Evolutionary conservation across 2,888 invertebrate genomes (phyloP), one percentile per base, ranked within the genome.

Genomic region (Drosophila mulleri): DNA sequence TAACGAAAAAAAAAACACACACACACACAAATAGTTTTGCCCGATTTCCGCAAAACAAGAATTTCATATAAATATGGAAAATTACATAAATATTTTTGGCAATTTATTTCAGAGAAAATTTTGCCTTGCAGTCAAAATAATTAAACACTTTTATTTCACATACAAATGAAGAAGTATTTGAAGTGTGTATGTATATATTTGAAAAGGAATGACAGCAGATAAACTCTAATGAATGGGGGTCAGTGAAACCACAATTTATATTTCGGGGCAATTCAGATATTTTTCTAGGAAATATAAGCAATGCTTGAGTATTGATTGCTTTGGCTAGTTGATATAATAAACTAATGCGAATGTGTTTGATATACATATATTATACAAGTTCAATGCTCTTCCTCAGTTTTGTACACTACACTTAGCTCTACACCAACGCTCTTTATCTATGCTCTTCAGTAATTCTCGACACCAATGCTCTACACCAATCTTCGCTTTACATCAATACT

Each of bases 81-180:
- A 45, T 12, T 54, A 26, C 9, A 26, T 16, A 26, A 14, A 45
- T 16, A 23, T 45, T 67, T 68, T 32, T 18, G 18, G 29, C 0
- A 67, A 75, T 39, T 53, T 53, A 72, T 67, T 67, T 56, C 32
- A 53, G 37, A 20, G 23, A 16, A 44, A 59, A 53, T 53, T 65
- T 66, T 23, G 42, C 70, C 56, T 42, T 14, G 29, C 39, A 37
- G 41, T 52, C 54, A 41, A 41, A 41, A 54, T 41, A 41, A 41
- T 54, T 54, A 39, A 39, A 39, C 53, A 53, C 23, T 26, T n/a
- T 23, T 23, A 14, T 12, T 35, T 18, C 18, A 7, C 12, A 32
- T 50, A 14, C 12, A 18, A 50, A 12, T 20, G 14, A 8, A 50
- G 35, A 50, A 50, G 35, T 50, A 50, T 32, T 50, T 50, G 3